These are phyloP conservation scores for Sminthurinus aureus DNA, from an alignment of 2,888 invertebrate genomes.

Conservation along the genomic window DNA sequence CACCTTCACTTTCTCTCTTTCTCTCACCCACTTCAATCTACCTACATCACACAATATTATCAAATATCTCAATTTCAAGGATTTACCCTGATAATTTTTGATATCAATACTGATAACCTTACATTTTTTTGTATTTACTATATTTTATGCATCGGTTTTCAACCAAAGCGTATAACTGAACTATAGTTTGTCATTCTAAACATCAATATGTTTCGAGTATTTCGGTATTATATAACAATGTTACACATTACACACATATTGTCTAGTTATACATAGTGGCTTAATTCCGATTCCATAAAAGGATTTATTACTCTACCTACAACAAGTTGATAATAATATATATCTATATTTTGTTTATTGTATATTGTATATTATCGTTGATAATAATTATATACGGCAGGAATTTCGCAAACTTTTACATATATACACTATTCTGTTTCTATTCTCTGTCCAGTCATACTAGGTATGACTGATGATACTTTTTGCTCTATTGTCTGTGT, in stretches of 20 bases:
- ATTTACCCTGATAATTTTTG: neutral
- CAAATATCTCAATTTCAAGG: conserved; percentile 8
- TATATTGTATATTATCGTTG: too few species aligned
- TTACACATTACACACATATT: too few species aligned
- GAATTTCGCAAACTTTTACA: too few species aligned
- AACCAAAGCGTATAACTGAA: neutral
- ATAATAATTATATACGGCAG: too few species aligned
- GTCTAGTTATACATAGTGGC: neutral
- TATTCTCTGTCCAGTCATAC: too few species aligned
- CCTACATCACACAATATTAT: neutral
- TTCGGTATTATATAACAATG: neutral
- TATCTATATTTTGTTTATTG: too few species aligned
- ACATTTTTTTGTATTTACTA: neutral
- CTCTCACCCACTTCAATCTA: neutral
- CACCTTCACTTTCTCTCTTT: neutral
- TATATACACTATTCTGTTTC: too few species aligned
- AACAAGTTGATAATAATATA: too few species aligned
- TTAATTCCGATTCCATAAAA: neutral
- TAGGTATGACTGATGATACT: too few species aligned
- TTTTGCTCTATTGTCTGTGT: too few species aligned
- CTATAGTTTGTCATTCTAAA: neutral
- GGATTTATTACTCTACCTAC: neutral
- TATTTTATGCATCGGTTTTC: neutral
- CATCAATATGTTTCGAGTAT: neutral
- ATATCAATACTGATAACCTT: neutral